phyloP scores from a whole-genome alignment of 2,113 vertebrate genomes.

The Rallus limicola region DNA sequence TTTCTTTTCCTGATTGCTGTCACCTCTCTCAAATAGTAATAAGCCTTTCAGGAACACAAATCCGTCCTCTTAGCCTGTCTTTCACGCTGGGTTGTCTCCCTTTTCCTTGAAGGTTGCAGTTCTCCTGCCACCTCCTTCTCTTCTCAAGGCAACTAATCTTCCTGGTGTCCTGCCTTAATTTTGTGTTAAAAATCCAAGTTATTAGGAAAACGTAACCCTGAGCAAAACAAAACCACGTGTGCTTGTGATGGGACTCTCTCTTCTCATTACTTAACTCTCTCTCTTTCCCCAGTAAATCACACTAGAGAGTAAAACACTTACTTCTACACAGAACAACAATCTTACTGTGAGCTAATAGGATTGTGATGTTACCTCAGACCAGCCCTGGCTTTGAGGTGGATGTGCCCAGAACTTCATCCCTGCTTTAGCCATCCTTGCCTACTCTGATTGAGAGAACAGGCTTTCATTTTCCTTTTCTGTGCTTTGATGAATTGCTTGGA shows the following conservation, averaged over 20 bases:
- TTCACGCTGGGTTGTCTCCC: neutral
- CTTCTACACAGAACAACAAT: neutral
- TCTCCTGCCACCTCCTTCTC: neutral
- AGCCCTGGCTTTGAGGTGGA: neutral
- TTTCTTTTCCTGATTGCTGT: neutral
- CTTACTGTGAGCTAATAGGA: neutral
- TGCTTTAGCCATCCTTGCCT: neutral
- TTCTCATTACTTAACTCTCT: neutral
- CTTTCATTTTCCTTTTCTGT: neutral
- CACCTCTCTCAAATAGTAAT: neutral
- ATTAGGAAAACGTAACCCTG: conserved; percentile 6
- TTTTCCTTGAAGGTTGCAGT: neutral
- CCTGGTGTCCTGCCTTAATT: conserved; percentile 1
- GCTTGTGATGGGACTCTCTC: neutral
- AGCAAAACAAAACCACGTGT: neutral
- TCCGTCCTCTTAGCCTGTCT: neutral
- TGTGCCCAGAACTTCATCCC: neutral
- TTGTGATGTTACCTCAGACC: neutral
- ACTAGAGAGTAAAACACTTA: neutral
- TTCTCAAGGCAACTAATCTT: conserved; percentile 1
- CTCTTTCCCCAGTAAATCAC: neutral
- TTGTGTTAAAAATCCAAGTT: conserved; percentile 1
- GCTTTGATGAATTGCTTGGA: neutral
- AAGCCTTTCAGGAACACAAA: neutral
- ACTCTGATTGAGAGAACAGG: neutral